phyloP scores from a whole-genome alignment of 2,888 invertebrate genomes.

The Octonoba sinensis region DNA sequence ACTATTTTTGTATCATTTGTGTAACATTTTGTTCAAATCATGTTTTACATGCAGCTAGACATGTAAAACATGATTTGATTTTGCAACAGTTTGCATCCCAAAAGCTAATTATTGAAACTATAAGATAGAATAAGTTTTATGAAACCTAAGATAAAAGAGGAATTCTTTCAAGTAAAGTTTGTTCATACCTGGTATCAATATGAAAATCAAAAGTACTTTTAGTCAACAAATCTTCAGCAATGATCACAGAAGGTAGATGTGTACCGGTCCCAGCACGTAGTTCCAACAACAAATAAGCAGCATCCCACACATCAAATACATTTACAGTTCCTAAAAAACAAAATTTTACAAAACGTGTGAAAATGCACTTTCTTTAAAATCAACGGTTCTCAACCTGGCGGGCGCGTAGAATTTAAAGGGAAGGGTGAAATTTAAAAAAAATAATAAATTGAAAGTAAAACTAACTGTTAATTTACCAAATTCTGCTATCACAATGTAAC shows the following conservation, averaged over 20 bases:
- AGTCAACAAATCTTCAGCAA: conserved; percentile 33
- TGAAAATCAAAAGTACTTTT: conserved; percentile 45
- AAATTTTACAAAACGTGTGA: not conserved
- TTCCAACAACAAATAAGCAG: conserved; percentile 20
- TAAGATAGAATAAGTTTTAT: not conserved
- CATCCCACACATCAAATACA: conserved; percentile 29
- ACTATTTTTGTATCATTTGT: not conserved
- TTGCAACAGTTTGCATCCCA: no score
- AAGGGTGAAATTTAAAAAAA: no score
- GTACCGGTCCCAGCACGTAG: conserved; percentile 17
- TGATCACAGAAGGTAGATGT: not conserved
- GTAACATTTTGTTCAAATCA: no score
- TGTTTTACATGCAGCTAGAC: no score
- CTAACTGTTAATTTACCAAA: no score
- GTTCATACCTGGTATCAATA: conserved; percentile 37
- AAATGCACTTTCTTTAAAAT: no score
- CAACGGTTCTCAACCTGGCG: no score
- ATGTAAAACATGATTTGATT: no score
- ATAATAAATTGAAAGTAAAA: no score
- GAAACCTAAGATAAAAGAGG: not conserved
- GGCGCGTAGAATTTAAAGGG: no score
- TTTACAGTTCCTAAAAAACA: not conserved
- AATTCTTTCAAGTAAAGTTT: not conserved
- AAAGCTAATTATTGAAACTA: no score
- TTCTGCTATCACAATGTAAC: no score